Base-by-base conservation (phyloP, 2,888 invertebrate species). In the Gymnosoma rotundatum region DNA sequence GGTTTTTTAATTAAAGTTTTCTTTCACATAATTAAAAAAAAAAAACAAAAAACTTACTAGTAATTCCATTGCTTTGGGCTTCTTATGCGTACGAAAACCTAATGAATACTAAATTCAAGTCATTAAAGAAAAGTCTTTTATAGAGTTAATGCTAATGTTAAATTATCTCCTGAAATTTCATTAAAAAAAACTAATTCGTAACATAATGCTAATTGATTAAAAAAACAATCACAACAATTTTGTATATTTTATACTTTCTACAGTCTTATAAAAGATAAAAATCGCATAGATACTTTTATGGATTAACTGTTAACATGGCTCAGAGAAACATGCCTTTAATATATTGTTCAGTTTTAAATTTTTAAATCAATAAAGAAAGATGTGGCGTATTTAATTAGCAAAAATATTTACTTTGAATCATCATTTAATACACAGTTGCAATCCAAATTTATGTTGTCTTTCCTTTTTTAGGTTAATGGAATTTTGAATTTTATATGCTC, bases 151-250 rank as follows among this genome's bases (percentile, higher is more conserved):
- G 14, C 10, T 32, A 18, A 38, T 61, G 50, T 21, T 38, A 38
- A 60, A 58, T 60, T 58, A 42, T 20, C 18, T 74, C 58, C 63
- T n/a, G 50, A 76, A 45, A 12, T 66, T 54, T 83, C 79, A 69
- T 58, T 84, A 81, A 67, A 86, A 84, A 72, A 88, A 88, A 88
- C 88, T 87, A 88, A 88, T 89, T 90, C 83, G 87, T 88, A 89
- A 87, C 83, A 86, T 85, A 86, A 86, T 89, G 90, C 83, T 90
- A 90, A 90, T 90, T 90, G 83, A 42, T 73, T 72, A n/a, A 20
- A 48, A 60, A 54, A 74, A 76, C 54, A 79, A 50, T 32, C 12
- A 18, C 45, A 67, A 38, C 10, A 63, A 63, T 63, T 63, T 81
- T 42, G 45, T 20, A 25, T 70, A 70, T 25, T 50, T 18, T 61